Base-by-base conservation (phyloP, 2,888 invertebrate genomes). In the Molorchus minor region DNA sequence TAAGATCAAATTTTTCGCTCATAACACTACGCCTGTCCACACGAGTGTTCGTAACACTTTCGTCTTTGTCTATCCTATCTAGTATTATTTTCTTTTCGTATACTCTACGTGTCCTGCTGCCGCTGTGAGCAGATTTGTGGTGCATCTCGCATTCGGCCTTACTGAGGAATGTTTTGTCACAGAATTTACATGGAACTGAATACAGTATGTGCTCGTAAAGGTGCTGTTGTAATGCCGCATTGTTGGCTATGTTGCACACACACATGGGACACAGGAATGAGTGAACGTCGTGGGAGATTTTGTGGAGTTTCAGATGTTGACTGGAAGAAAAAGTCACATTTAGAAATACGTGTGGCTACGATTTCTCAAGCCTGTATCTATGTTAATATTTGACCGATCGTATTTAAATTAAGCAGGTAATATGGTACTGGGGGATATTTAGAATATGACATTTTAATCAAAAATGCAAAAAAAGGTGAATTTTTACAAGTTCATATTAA, bases 121-220 rank as follows among this genome's bases (percentile, higher is more conserved):
- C 58, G 8, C 41, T 38, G 25, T 62, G 46, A 46, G 41, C 10
- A 2, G 33, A 40, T 43, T 55, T 56, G 1, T 54, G 4, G 45
- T 66, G 65, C 15, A 52, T 21, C n/a, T 62, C 58, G 4, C 53
- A 43, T 10, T 13, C 16, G 2, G 10, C 17, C 33, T 56, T 60
- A 20, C 47, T 54, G 2, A 69, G 59, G 41, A 67, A 69, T 13
- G 62, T 58, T 30, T 59, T 64, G 49, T 67, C 65, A 33, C 69
- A 69, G 30, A 60, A 69, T 29, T 65, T 61, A 36, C 69, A 69
- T 1, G 43, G 55, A 10, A 62, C 57, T 0, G 69, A 67, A 35
- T 67, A 67, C 5, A 41, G 44, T 29, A 61, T 44, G 35, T 69
- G 69, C 41, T 64, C 40, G 5, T 55, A 56, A 3, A 69, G 21